Conservation (phyloP, 2,797 vertebrate species). For the Spatula clypeata region DNA sequence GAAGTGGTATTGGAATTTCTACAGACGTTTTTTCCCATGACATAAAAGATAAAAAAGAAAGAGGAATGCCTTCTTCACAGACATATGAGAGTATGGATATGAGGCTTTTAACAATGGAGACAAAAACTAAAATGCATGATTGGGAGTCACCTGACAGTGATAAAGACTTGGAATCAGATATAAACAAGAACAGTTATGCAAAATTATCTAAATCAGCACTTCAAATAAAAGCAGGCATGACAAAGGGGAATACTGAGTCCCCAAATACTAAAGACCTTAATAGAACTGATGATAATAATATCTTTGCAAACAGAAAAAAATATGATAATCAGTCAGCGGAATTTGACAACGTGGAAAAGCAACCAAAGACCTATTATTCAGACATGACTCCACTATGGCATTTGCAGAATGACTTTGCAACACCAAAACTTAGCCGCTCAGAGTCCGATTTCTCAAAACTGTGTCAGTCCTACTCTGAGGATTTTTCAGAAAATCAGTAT, state of each 20-base stretch:
- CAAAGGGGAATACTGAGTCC: slow-evolving; percentile 83
- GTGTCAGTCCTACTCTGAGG: slow-evolving; percentile 97
- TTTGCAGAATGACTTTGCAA: slow-evolving; percentile 95
- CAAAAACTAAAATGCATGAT: slow-evolving; percentile 89
- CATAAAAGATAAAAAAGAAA: slow-evolving; percentile 93
- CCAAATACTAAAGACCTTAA: slow-evolving; percentile 78
- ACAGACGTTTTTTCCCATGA: slow-evolving; percentile 94
- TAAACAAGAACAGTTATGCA: slow-evolving; percentile 94
- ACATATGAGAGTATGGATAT: slow-evolving; percentile 99
- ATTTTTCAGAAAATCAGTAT: slow-evolving; percentile 96
- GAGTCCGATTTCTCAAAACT: slow-evolving; percentile 98
- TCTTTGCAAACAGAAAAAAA: slow-evolving; percentile 86
- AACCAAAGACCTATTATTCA: slow-evolving; percentile 87
- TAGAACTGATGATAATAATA: slow-evolving; percentile 83
- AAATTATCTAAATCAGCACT: slow-evolving; percentile 90
- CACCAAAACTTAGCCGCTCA: slow-evolving; percentile 95
- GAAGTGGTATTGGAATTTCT: slow-evolving; percentile 95
- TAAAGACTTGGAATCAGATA: slow-evolving; percentile 92
- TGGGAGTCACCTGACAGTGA: slow-evolving; percentile 95
- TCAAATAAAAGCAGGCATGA: slow-evolving; percentile 88
- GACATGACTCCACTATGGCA: slow-evolving; percentile 93
- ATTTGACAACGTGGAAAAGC: slow-evolving; percentile 88
- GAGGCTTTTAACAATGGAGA: slow-evolving; percentile 89
- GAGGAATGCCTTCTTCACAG: slow-evolving; percentile 93
- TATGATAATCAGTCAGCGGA: slow-evolving; percentile 83